phyloP scores from a whole-genome alignment of 2,797 vertebrate species.

The Sebastes taczanowskii region DNA sequence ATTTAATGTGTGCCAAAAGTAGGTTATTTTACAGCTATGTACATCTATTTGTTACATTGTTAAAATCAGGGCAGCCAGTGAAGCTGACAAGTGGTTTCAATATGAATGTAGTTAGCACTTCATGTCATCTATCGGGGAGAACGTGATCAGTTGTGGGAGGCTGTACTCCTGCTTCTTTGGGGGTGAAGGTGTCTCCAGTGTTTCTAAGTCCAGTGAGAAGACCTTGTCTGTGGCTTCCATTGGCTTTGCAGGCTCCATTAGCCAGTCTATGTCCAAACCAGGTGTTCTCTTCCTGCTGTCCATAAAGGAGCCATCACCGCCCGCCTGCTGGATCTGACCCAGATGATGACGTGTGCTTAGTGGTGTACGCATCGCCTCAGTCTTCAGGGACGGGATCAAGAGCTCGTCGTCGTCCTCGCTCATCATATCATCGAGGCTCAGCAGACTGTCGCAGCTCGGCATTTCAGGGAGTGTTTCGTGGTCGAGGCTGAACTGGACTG shows the following conservation, averaged over 20 bases:
- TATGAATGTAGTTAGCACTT: constrained; percentile 35
- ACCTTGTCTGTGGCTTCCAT: constrained; percentile 40
- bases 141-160: constrained; percentile 77
- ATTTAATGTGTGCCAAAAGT: neutral
- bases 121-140: constrained; percentile 81
- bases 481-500: constrained; percentile 70
- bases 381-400: constrained; percentile 36
- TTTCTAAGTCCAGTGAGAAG: constrained; percentile 81
- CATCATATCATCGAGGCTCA: constrained; percentile 53
- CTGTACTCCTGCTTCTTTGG: constrained; percentile 56
- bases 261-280: constrained; percentile 34
- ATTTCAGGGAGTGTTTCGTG: constrained; percentile 79
- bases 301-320: constrained; percentile 3
- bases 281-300: constrained; percentile 14
- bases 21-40: constrained; percentile 38
- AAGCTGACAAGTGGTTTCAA: neutral
- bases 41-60: neutral
- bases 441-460: constrained; percentile 69
- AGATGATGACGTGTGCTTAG: neutral
- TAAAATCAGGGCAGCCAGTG: neutral
- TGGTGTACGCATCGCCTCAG: neutral
- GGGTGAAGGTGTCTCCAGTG: constrained; percentile 61
- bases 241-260: constrained; percentile 7
- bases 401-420: constrained; percentile 36
- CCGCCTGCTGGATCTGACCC: constrained; percentile 1